Evolutionary conservation across 2,797 vertebrate species (phyloP).

Genomic region (Lindbergichthys nudifrons): DNA sequence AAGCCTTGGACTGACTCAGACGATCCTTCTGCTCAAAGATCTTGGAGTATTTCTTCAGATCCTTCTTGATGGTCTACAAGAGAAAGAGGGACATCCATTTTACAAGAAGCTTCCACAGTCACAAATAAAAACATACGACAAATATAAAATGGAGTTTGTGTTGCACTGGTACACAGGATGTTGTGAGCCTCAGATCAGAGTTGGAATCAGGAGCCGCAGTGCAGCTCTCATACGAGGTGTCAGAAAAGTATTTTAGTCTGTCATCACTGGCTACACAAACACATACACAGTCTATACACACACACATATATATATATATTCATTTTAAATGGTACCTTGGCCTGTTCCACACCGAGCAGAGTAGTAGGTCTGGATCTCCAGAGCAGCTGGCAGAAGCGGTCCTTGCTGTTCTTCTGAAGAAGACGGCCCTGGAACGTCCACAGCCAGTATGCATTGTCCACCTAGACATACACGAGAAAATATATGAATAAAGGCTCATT

Average conservation of each 20-base stretch:
- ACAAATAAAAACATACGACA: neutral
- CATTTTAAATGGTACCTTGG: conserved; percentile 84
- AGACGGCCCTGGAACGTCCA: conserved; percentile 99
- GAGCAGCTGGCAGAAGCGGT: conserved; percentile 97
- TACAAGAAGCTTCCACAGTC: neutral
- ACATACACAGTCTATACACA: neutral
- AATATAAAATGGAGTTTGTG: neutral
- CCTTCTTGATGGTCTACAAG: conserved; percentile 95
- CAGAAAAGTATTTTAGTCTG: conserved; percentile 57
- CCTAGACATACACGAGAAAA: conserved; percentile 75
- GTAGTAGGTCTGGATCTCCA: conserved; percentile 95
- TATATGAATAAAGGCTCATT: neutral
- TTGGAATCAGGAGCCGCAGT: conserved; percentile 55
- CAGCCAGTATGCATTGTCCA: conserved; percentile 98
- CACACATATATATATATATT: too few species aligned
- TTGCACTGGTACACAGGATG: neutral
- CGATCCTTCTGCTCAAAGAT: conserved; percentile 99
- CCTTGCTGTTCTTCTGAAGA: conserved; percentile 98
- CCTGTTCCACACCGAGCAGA: conserved; percentile 90
- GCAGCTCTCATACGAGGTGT: conserved; percentile 69
- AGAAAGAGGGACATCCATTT: conserved; percentile 16
- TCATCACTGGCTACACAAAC: conserved; percentile 46
- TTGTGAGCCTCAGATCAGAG: conserved; percentile 55
- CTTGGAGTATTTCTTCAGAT: conserved; percentile 98
- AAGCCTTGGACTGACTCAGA: conserved; percentile 98